A percentile compares a stretch with the other conserved stretches of the same genome.
Conservation (phyloP, 2,113 vertebrate genomes). For the Thermophis baileyi region DNA sequence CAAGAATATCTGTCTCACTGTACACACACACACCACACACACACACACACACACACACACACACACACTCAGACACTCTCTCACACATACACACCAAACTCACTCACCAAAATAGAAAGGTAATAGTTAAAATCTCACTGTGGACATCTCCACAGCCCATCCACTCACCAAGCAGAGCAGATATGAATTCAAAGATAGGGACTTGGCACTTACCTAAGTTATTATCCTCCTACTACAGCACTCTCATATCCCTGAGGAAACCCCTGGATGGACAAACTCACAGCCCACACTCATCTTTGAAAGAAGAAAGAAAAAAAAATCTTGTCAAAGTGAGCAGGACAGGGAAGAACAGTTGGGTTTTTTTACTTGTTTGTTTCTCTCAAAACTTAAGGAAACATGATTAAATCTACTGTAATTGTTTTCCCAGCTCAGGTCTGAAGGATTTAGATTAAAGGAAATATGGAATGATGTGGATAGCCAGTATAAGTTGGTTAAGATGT, state of each 20-base stretch:
- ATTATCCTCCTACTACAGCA: background rate
- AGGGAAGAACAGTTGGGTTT: background rate
- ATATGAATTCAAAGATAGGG: background rate
- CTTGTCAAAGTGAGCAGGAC: background rate
- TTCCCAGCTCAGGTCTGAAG: background rate
- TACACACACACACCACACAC: background rate
- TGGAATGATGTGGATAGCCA: background rate
- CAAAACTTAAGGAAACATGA: background rate
- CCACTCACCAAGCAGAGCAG: background rate
- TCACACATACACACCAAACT: background rate
- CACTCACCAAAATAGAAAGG: background rate
- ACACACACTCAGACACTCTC: background rate
- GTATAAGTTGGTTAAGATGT: background rate
- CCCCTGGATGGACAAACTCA: background rate
- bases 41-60: background rate
- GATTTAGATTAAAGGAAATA: background rate
- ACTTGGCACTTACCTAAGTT: background rate
- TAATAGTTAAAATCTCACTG: background rate
- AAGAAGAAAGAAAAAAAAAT: background rate
- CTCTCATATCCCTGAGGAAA: background rate
- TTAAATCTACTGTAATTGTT: background rate
- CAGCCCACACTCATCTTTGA: background rate
- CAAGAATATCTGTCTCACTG: background rate
- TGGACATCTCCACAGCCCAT: background rate
- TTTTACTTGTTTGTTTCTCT: background rate